Conservation (phyloP, 2,113 vertebrate genomes). For the Orycteropus afer region DNA sequence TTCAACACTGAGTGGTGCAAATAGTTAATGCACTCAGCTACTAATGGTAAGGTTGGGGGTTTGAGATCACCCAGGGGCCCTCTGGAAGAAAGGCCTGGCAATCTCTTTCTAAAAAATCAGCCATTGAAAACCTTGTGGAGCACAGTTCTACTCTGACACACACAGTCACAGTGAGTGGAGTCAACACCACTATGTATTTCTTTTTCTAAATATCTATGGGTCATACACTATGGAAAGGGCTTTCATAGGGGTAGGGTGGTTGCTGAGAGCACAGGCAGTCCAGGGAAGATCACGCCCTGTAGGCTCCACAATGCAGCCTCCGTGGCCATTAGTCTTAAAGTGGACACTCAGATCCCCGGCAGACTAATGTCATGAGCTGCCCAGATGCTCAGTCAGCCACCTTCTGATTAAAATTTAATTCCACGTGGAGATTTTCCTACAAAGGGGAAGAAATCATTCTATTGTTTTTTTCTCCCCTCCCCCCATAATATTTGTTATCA, state of each 20-base stretch:
- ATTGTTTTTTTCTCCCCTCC: not conserved
- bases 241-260: not conserved
- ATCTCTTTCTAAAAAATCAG: not conserved
- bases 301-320: not conserved
- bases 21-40: not conserved
- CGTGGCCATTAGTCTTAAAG: rapidly evolving
- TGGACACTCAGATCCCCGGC: not conserved
- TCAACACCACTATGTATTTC: too few relatives aligned
- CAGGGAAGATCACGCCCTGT: not conserved
- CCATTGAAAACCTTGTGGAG: not conserved
- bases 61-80: not conserved
- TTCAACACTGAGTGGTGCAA: not conserved
- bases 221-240: not conserved
- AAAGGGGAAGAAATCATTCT: not conserved
- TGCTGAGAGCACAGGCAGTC: too few relatives aligned
- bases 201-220: not conserved
- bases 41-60: not conserved
- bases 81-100: not conserved
- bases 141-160: not conserved
- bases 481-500: not conserved
- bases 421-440: rapidly evolving
- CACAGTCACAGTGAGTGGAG: too few relatives aligned
- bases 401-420: not conserved
- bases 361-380: not conserved
- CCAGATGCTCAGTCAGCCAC: not conserved